These are phyloP conservation scores for Leptobrachium leishanense DNA, from an alignment of 2,113 vertebrate species.

Conservation along the genomic window DNA sequence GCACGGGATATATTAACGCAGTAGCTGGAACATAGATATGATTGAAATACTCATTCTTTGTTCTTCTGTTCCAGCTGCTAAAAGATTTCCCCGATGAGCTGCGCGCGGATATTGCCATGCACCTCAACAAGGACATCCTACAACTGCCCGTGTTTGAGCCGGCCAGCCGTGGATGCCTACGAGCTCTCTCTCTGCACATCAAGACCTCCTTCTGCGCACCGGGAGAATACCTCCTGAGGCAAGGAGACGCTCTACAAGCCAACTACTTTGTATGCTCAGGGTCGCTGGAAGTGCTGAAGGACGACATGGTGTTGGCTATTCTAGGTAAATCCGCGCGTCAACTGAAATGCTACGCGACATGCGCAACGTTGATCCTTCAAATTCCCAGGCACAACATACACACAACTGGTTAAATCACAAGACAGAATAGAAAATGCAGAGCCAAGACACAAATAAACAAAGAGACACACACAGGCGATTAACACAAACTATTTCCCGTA, in stretches of 20 bases:
- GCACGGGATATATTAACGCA: no score
- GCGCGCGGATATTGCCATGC: constrained; percentile 64
- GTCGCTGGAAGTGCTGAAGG: constrained; percentile 90
- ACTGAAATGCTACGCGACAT: no score
- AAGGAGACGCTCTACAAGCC: constrained; percentile 89
- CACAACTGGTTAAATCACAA: no score
- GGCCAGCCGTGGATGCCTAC: constrained; percentile 88
- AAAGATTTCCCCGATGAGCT: constrained; percentile 94
- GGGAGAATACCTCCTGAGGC: constrained; percentile 89
- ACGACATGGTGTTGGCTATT: constrained; percentile 88
- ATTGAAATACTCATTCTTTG: neutral
- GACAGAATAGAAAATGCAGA: no score
- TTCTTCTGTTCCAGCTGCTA: constrained; percentile 73
- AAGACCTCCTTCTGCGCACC: constrained; percentile 94
- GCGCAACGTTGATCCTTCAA: no score
- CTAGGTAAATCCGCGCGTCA: constrained; percentile 71
- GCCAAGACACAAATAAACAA: no score
- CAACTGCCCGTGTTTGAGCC: constrained; percentile 87
- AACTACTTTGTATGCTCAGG: constrained; percentile 93
- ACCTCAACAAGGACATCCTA: constrained; percentile 95
- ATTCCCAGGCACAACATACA: no score
- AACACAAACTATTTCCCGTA: no score
- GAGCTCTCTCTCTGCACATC: constrained; percentile 91
- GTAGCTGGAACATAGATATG: no score
- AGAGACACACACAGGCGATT: no score